Evolutionary conservation across 2,888 invertebrate species (phyloP), one percentile per base, ranked within the genome.

Genomic region (Apotomis betuletana): DNA sequence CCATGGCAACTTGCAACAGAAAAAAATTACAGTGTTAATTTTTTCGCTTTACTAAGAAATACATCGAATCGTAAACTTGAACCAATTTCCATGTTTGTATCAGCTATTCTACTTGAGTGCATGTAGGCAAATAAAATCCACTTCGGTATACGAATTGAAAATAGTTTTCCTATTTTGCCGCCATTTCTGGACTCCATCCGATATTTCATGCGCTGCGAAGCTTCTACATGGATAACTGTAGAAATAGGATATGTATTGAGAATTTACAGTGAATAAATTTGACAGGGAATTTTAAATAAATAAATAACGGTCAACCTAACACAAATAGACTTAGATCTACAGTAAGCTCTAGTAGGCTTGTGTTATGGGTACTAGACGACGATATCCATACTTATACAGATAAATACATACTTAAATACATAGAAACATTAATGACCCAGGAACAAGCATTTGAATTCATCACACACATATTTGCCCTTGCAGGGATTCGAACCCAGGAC

Each of bases 151-250:
- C 59, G 51, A 54, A 36, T 61, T 55, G 44, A 68, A 61, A 61
- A 55, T 36, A 10, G 27, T 46, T 44, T 68, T 46, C 60, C n/a
- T 60, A 52, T 54, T 68, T 36, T 46, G n/a, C 44, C 36, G 54
- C 46, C 15, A 15, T 46, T 10, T 61, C 52, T 52, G 52, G 60
- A 54, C 41, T 58, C 27, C 27, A 27, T 27, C 27, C 36, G 44
- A 52, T 60, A 54, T 60, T 60, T 54, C 15, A 13, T 27, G 4
- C 44, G 60, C 68, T 54, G 54, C 38, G 15, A 49, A 55, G 46
- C 54, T 70, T 70, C 70, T 60, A 54, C 70, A 65, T 36, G 54
- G 70, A 27, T 58, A 58, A 70, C 63, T 70, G 52, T 52, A 60
- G 15, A 70, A 65, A 70, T 54, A 15, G 13, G 36, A 49, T 38